Percentiles rank a stretch among this genome's conserved stretches.
Conservation (phyloP, 2,797 vertebrate genomes). For the Eulemur rubriventer region DNA sequence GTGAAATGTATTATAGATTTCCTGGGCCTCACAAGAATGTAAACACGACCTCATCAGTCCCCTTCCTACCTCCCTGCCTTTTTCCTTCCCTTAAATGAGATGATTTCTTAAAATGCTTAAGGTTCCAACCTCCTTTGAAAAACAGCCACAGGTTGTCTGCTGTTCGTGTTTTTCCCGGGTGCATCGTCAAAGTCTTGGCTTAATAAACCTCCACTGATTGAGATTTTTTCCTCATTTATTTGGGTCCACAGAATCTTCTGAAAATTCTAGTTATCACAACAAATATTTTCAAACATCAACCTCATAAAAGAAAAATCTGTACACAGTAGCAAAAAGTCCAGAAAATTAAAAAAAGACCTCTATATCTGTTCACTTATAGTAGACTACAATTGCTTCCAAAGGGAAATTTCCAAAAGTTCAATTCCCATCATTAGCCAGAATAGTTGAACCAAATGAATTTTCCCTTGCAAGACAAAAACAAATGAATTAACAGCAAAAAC, state of each 20-base stretch:
- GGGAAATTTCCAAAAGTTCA: not conserved
- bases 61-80: not conserved
- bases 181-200: not conserved
- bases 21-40: not conserved
- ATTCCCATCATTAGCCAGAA: not conserved
- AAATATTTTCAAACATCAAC: not conserved
- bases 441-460: not conserved
- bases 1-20: not conserved
- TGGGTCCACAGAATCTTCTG: not conserved
- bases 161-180: not conserved
- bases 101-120: not conserved
- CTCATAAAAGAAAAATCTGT: slow-evolving; percentile 26
- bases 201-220: not conserved
- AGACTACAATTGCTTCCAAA: not conserved
- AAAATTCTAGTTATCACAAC: not conserved
- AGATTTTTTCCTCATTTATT: not conserved
- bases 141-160: not conserved
- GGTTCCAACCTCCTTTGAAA: not conserved
- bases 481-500: not conserved
- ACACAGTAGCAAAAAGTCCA: not conserved
- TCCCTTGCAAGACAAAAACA: not conserved
- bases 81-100: not conserved
- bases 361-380: not conserved
- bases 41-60: not conserved
- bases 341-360: not conserved